These are phyloP conservation scores for Halcyon badia DNA, from an alignment of 2,797 vertebrate genomes.

Conservation along the genomic window DNA sequence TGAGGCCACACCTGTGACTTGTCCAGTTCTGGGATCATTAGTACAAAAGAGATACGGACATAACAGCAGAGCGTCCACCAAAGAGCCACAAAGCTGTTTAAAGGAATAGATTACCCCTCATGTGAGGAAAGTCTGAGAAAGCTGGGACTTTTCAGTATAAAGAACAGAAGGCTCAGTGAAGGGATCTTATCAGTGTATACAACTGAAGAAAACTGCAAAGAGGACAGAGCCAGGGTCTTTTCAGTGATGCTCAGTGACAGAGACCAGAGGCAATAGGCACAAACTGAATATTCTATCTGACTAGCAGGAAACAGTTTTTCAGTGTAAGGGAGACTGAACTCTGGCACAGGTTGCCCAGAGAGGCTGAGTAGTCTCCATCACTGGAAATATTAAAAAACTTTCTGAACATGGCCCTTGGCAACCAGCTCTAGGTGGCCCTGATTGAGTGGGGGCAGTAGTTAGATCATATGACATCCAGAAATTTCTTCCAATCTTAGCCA, in stretches of 20 bases:
- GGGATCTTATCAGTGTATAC: background rate
- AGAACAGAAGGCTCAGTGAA: background rate
- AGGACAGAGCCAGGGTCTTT: no score
- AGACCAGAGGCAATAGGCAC: no score
- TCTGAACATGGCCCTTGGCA: background rate
- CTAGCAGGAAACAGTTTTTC: no score
- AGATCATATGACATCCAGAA: background rate
- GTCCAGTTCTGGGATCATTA: background rate
- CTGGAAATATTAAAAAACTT: background rate
- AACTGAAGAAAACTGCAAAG: background rate
- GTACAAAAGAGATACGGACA: background rate
- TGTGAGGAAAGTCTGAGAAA: background rate
- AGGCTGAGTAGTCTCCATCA: background rate
- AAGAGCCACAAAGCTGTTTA: background rate
- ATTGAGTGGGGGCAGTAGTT: background rate
- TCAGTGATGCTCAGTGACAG: no score
- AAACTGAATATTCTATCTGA: no score
- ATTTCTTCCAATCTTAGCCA: background rate
- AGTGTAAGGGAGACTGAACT: background rate
- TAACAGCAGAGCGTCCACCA: background rate
- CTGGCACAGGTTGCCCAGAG: background rate
- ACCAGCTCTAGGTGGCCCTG: rapidly evolving
- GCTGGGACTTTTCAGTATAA: background rate
- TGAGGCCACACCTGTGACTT: background rate
- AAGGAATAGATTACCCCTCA: background rate